phyloP scores from a whole-genome alignment of 2,797 vertebrate species.

The Enteromius paludinosus region DNA sequence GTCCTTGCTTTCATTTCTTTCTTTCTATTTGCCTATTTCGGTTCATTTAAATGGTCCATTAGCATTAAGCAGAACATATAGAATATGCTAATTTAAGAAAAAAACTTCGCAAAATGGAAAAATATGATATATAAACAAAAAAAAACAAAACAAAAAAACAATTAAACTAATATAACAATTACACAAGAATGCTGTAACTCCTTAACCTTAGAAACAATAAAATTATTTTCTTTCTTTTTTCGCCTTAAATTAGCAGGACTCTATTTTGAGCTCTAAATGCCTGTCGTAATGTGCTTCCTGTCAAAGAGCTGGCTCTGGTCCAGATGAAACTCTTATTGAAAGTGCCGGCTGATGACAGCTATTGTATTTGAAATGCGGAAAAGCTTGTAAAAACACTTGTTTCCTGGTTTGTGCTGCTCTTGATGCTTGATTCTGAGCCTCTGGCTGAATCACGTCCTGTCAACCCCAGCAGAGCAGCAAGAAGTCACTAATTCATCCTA shows the following conservation, averaged over 20 bases:
- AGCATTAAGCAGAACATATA: neutral
- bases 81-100: neutral
- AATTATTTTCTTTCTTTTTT: neutral
- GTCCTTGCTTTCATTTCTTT: neutral
- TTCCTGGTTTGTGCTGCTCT: constrained; percentile 53
- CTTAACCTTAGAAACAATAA: neutral
- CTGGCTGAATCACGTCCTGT: constrained; percentile 47
- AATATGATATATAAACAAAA: neutral
- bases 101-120: neutral
- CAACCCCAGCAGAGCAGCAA: neutral
- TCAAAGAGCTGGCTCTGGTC: constrained; percentile 35
- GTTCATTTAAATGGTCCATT: neutral
- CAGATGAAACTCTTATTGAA: constrained; percentile 53
- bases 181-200: neutral
- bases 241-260: neutral
- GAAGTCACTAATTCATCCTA: neutral
- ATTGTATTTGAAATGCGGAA: constrained; percentile 60
- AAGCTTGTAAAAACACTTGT: constrained; percentile 58
- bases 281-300: constrained; percentile 51
- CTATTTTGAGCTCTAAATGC: constrained; percentile 19
- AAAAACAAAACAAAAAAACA: no score
- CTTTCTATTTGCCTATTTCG: neutral
- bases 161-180: neutral
- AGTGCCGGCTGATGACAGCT: constrained; percentile 54
- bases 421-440: constrained; percentile 26